These are phyloP conservation scores for Corella eumyota DNA, from an alignment of 23 tunicate genomes.

Conservation along the genomic window DNA sequence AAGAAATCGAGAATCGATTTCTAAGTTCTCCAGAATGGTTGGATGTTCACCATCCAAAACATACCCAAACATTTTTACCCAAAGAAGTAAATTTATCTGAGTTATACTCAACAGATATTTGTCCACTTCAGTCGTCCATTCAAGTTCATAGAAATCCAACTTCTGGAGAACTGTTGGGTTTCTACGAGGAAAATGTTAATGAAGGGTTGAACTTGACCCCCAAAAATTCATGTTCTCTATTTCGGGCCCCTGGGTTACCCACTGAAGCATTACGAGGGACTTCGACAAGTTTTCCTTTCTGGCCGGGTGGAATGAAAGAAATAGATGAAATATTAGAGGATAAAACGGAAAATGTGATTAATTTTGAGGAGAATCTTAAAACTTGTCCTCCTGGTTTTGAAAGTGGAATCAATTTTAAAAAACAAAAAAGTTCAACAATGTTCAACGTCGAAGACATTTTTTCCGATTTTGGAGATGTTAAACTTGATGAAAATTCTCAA, in stretches of 20 bases:
- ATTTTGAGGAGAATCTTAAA: constrained; percentile 24
- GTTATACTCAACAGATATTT: constrained; percentile 9
- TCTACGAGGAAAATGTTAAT: constrained; percentile 25
- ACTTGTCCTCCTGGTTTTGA: constrained; percentile 72
- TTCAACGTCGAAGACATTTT: constrained; percentile 17
- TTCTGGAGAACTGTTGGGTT: constrained; percentile 50
- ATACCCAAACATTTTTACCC: constrained; percentile 15
- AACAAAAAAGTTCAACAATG: neutral
- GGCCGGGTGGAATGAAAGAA: constrained; percentile 79
- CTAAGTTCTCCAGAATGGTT: constrained; percentile 18
- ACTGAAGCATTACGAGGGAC: constrained; percentile 30
- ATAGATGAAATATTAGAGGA: constrained; percentile 11
- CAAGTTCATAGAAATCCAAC: constrained; percentile 54
- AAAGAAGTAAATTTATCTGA: constrained; percentile 27
- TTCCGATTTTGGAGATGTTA: neutral
- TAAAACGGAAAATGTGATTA: neutral
- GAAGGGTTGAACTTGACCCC: constrained; percentile 18
- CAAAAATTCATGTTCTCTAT: constrained; percentile 45
- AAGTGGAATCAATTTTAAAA: constrained; percentile 25
- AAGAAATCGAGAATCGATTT: constrained; percentile 18
- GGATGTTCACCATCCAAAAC: constrained; percentile 16
- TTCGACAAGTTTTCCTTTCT: constrained; percentile 50
- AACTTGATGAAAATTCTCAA: neutral
- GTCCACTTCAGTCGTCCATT: constrained; percentile 23
- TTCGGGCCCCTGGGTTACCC: constrained; percentile 36